Evolutionary conservation across 2,888 invertebrate species (phyloP).

Genomic region (Cephus pygmeus): DNA sequence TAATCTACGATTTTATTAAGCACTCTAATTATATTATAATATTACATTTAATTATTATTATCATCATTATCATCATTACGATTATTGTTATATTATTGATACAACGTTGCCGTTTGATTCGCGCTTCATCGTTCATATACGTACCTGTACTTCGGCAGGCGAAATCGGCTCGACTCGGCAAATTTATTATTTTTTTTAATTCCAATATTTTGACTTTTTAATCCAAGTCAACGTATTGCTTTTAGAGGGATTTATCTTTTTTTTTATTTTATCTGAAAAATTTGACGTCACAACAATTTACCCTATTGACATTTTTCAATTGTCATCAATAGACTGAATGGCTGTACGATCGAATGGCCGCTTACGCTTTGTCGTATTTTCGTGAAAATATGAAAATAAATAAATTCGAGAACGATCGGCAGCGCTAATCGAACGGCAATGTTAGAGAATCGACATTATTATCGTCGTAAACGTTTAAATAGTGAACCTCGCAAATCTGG

Average conservation of each 20-base stretch:
- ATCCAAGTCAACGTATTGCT: neutral
- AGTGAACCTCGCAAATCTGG: constrained; percentile 50
- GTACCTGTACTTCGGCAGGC: constrained; percentile 3
- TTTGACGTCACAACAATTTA: neutral
- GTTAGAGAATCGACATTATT: constrained; percentile 42
- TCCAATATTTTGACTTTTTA: neutral
- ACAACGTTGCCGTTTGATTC: constrained; percentile 8
- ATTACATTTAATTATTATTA: constrained; percentile 6
- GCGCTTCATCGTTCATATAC: neutral
- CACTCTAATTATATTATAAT: constrained; percentile 17
- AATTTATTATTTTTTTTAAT: neutral
- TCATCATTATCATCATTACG: neutral
- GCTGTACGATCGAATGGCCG: neutral
- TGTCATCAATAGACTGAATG: neutral
- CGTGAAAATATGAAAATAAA: neutral
- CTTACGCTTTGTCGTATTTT: neutral
- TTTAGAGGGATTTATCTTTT: neutral
- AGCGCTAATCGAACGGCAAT: constrained; percentile 43
- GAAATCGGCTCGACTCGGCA: neutral
- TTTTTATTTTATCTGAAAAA: neutral
- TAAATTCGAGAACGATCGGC: neutral
- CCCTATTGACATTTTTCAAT: neutral
- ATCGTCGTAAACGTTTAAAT: constrained; percentile 43
- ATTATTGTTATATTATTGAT: constrained; percentile 10
- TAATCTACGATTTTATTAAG: constrained; percentile 48